Conservation (phyloP, 2,888 invertebrate genomes). For the Nymphalis polychloros region DNA sequence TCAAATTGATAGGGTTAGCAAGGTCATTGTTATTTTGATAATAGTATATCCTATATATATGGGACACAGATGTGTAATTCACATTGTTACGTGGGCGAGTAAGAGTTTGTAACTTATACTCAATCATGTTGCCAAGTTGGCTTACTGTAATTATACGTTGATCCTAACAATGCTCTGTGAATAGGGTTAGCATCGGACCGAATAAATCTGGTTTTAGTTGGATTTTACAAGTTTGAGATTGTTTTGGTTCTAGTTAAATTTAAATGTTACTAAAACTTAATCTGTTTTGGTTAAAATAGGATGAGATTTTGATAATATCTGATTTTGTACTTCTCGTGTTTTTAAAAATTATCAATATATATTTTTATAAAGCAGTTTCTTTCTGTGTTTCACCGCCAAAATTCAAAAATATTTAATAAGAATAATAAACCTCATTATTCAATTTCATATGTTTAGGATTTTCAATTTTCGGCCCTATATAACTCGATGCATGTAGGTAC, state of each 20-base stretch:
- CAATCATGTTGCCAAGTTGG: conserved; percentile 23
- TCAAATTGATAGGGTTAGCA: conserved; percentile 51
- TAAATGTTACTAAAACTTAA: background rate
- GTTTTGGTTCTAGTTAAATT: background rate
- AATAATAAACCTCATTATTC: too few relatives aligned
- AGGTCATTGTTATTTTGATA: conserved; percentile 59
- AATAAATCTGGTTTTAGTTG: conserved; percentile 1
- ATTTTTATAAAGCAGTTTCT: too few relatives aligned
- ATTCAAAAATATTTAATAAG: too few relatives aligned
- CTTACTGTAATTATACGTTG: conserved; percentile 30
- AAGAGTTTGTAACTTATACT: conserved; percentile 29
- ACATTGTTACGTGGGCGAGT: conserved; percentile 29
- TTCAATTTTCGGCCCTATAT: too few relatives aligned
- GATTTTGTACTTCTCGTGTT: too few relatives aligned
- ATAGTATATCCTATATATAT: conserved; percentile 63
- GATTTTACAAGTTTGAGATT: background rate
- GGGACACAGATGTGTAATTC: conserved; percentile 65
- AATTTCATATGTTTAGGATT: too few relatives aligned
- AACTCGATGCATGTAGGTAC: too few relatives aligned
- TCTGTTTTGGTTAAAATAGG: too few relatives aligned
- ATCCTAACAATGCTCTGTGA: conserved; percentile 2
- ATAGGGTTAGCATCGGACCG: conserved; percentile 5
- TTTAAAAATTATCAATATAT: too few relatives aligned
- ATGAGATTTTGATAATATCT: too few relatives aligned
- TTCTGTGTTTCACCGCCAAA: too few relatives aligned